Evolutionary conservation across 2,888 invertebrate genomes (phyloP).

Genomic region (Graphium colonna): DNA sequence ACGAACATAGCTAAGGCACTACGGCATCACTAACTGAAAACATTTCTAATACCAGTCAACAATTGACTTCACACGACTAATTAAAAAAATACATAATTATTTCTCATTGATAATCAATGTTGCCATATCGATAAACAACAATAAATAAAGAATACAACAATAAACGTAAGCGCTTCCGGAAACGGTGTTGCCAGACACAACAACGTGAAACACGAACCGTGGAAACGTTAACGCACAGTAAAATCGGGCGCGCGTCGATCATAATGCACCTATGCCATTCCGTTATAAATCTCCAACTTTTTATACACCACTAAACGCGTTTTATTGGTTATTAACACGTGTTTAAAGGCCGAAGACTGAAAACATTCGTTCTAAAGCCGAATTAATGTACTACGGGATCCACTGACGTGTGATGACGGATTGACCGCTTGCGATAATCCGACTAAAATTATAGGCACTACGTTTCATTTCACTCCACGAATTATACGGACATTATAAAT

Average conservation of each 20-base stretch:
- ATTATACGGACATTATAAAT: not conserved
- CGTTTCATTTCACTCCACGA: not conserved
- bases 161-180: too few relatives aligned
- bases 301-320: constrained; percentile 75
- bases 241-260: constrained; percentile 56
- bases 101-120: too few relatives aligned
- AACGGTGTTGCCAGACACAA: constrained; percentile 28
- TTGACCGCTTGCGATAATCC: constrained; percentile 4
- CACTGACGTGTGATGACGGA: constrained; percentile 9
- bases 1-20: too few relatives aligned
- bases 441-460: not conserved
- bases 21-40: too few relatives aligned
- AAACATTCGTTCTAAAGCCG: constrained; percentile 73
- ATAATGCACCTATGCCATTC: constrained; percentile 59
- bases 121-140: too few relatives aligned
- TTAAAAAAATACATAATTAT: too few relatives aligned
- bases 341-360: constrained; percentile 68
- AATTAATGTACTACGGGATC: constrained; percentile 49
- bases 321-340: constrained; percentile 80
- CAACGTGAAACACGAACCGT: constrained; percentile 36
- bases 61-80: too few relatives aligned
- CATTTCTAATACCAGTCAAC: too few relatives aligned
- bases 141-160: too few relatives aligned
- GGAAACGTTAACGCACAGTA: constrained; percentile 41
- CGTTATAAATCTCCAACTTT: constrained; percentile 76